Evolutionary conservation across 2,888 invertebrate species (phyloP).

Genomic region (Drosophila dives): DNA sequence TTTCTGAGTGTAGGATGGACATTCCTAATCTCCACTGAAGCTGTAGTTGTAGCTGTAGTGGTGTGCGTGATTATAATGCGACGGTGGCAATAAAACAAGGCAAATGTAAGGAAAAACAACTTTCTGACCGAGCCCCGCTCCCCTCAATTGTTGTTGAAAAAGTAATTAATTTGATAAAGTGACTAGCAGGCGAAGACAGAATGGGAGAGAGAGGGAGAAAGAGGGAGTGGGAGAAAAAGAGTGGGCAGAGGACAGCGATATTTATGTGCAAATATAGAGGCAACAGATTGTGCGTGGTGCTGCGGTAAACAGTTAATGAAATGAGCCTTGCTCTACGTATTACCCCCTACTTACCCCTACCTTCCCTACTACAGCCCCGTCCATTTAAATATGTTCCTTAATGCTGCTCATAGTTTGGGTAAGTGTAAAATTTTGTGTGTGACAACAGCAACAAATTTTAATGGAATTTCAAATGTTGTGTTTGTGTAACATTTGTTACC

Average conservation of each 20-base stretch:
- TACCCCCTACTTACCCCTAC: background rate
- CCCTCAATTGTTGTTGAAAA: slow-evolving; percentile 71
- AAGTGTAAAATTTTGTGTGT: slow-evolving; percentile 49
- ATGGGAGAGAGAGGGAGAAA: background rate
- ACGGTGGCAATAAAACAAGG: slow-evolving; percentile 58
- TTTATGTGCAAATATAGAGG: slow-evolving; percentile 63
- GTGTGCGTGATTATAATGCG: slow-evolving; percentile 50
- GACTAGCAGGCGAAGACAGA: slow-evolving; percentile 36
- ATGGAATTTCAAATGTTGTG: slow-evolving; percentile 74
- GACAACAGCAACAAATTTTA: slow-evolving; percentile 67
- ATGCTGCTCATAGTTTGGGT: slow-evolving; percentile 20
- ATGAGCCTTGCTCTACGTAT: slow-evolving; percentile 56
- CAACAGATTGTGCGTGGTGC: slow-evolving; percentile 73
- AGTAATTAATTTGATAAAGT: slow-evolving; percentile 80
- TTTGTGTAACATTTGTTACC: slow-evolving; percentile 24
- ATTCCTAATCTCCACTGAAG: slow-evolving; percentile 24
- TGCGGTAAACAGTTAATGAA: slow-evolving; percentile 68
- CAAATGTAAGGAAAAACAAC: slow-evolving; percentile 65
- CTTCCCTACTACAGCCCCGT: background rate
- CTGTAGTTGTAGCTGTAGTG: slow-evolving; percentile 26
- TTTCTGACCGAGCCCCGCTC: slow-evolving; percentile 48
- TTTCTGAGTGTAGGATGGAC: background rate
- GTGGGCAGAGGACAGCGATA: slow-evolving; percentile 52
- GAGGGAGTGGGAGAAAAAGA: background rate
- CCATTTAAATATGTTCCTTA: slow-evolving; percentile 55